Percentiles rank a stretch among this genome's conserved stretches.
phyloP scores from a whole-genome alignment of 2,113 vertebrate genomes.

The Lichenostomus cassidix region DNA sequence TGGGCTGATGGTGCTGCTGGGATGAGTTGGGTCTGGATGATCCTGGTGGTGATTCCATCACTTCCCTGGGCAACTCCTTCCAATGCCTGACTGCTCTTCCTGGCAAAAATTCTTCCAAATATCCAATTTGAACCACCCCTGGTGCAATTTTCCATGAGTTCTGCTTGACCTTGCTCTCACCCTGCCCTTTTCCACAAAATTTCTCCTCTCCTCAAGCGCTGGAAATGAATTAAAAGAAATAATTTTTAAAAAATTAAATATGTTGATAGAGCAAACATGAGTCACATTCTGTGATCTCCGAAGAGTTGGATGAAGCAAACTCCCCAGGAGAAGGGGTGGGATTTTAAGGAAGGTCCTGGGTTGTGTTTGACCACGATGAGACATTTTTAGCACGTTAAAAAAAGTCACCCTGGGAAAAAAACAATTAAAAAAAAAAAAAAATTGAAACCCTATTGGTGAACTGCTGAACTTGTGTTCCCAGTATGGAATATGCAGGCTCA shows the following conservation, averaged over 20 bases:
- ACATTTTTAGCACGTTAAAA: background rate
- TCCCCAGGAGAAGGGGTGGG: conserved; percentile 18
- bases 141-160: background rate
- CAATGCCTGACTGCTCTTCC: background rate
- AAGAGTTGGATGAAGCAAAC: background rate
- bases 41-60: background rate
- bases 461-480: background rate
- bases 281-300: background rate
- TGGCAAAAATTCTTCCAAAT: no score
- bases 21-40: background rate
- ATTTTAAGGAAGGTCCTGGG: background rate
- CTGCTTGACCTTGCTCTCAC: background rate
- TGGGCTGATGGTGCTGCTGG: background rate
- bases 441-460: background rate
- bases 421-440: no score
- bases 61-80: background rate
- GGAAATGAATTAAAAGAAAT: background rate
- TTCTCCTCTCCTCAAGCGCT: background rate
- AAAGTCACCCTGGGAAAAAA: background rate
- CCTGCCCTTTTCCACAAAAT: background rate
- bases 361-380: background rate
- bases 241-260: no score
- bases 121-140: background rate
- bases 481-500: background rate
- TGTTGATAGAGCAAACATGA: background rate